These are phyloP conservation scores for Natrix natrix DNA, from an alignment of 2,797 vertebrate species.

Conservation along the genomic window DNA sequence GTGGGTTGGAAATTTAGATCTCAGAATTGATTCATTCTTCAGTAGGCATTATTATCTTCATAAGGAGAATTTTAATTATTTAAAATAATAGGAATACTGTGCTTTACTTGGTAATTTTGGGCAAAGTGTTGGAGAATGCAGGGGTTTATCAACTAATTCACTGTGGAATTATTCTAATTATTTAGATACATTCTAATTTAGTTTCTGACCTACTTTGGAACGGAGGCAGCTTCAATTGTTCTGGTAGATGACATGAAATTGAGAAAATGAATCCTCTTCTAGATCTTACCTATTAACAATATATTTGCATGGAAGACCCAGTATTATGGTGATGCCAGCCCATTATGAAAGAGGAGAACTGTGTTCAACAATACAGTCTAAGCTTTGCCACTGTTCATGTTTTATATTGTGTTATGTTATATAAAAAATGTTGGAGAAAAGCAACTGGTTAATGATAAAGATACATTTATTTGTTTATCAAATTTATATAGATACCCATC, in stretches of 20 bases:
- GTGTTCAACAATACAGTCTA: background rate
- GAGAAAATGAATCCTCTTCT: background rate
- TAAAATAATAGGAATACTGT: background rate
- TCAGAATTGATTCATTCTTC: background rate
- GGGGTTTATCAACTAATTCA: background rate
- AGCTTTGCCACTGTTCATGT: background rate
- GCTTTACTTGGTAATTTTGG: background rate
- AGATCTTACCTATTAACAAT: background rate
- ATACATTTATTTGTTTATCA: background rate
- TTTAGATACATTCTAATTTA: background rate
- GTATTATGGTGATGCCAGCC: background rate
- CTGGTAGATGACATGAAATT: background rate
- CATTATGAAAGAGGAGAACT: background rate
- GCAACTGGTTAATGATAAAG: background rate
- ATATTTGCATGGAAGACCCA: background rate
- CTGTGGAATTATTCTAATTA: background rate
- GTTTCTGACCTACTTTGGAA: background rate
- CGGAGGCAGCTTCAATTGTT: background rate
- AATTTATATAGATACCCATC: background rate
- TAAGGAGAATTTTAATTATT: background rate
- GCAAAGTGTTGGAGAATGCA: background rate
- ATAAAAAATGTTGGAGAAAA: background rate
- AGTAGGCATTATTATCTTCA: background rate
- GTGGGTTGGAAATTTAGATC: background rate
- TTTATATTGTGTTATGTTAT: background rate